Evolutionary conservation across 2,113 vertebrate species (phyloP), one percentile per base, ranked within the genome.

Genomic region (Sula dactylatra): DNA sequence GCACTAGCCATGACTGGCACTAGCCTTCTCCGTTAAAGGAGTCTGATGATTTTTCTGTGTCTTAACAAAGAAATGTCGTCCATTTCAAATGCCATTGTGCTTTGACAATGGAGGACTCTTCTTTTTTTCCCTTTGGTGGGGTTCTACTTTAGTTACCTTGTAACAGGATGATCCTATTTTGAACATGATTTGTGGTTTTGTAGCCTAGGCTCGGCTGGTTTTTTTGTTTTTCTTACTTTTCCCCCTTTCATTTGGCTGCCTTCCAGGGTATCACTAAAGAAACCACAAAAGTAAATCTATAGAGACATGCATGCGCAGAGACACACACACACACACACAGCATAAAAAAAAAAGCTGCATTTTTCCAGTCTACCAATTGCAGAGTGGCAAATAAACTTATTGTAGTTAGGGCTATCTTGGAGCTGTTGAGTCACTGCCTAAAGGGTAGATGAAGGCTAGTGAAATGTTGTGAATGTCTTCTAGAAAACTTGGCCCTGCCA

Each of bases 181-280:
- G 81, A 89, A 79, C 2, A 7, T 13, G 19, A 72, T 61, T 80
- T 87, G 61, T 40, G 34, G 52, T 83, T 74, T 78, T 82, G 67
- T 82, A 93, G 47, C 44, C 64, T 67, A 58, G 55, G 82, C 70
- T 88, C 34, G 64, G 64, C 22, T 71, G 36, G 18, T 47, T 0
- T 61, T 54, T 85, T 34, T 81, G 34, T 79, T 92, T 90, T 90
- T 78, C 80, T 86, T 77, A 59, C 54, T 93, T 88, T 90, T 64
- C 16, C 29, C 55, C 42, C 66, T 94, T 92, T 74, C 16, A 15
- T 66, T 89, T 96, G 91, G 92, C 96, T 90, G 59, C 50, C 66
- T 85, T 77, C 93, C 93, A 95, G 42, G 26, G 32, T 54, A 76
- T 64, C 24, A 9, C 88, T 73, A 42, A 61, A 88, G 92, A 96